Percentiles rank a stretch among this genome's conserved stretches.
phyloP scores from a whole-genome alignment of 2,888 invertebrate species.

The Hanleya hanleyi region DNA sequence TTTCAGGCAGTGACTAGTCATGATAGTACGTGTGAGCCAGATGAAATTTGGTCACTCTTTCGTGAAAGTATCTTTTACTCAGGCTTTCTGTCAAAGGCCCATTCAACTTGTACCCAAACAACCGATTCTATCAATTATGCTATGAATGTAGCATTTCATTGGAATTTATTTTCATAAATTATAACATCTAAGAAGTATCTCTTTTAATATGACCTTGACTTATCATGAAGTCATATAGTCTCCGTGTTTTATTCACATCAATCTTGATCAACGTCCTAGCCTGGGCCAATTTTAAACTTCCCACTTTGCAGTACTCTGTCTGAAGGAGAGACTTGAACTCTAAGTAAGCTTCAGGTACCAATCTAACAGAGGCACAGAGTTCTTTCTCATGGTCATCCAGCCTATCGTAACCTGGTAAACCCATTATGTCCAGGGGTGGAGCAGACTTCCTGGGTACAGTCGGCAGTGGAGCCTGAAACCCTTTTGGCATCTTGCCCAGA shows the following conservation, averaged over 20 bases:
- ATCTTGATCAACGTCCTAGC: conserved; percentile 90
- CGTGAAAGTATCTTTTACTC: too few species aligned
- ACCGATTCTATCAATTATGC: too few species aligned
- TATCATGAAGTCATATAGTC: conserved; percentile 82
- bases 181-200: conserved; percentile 30
- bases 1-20: too few species aligned
- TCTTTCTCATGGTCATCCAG: conserved; percentile 83
- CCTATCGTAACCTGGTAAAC: conserved; percentile 85
- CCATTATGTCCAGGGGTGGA: conserved; percentile 80
- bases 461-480: conserved; percentile 38
- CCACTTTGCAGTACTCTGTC: conserved; percentile 85
- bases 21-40: too few species aligned
- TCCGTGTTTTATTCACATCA: conserved; percentile 91
- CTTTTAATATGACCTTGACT: conserved; percentile 57
- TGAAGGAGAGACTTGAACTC: conserved; percentile 85
- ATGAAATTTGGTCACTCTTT: too few species aligned
- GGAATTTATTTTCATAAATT: too few species aligned
- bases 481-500: conserved; percentile 51
- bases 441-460: conserved; percentile 67
- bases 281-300: conserved; percentile 82
- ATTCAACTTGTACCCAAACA: too few species aligned
- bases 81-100: too few species aligned
- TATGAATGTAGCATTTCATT: too few species aligned
- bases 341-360: conserved; percentile 85
- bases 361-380: conserved; percentile 83